Base-by-base conservation (phyloP, 2,797 vertebrate genomes). In the Amazona finschi region DNA sequence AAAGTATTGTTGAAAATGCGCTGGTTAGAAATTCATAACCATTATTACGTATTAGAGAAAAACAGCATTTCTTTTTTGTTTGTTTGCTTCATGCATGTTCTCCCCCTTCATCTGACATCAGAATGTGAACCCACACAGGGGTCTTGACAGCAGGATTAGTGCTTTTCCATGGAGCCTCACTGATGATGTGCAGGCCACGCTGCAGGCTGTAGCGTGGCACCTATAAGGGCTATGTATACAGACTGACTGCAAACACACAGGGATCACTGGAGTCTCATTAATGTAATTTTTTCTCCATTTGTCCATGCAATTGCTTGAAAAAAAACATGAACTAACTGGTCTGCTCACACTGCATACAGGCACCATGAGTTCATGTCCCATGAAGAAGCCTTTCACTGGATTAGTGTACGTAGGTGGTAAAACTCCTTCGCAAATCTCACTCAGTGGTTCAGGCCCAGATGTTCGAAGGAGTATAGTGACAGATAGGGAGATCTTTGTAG, bases 1-100 rank as follows among this genome's bases (percentile, higher is more conserved):
- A 69, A 91, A 84, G 9, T 19, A 7, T 6, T 70, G 12, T 6
- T 79, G 47, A 79, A 73, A 74, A 70, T 18, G 52, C 1, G 3
- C 12, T 46, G 11, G 6, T 57, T 47, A 81, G 69, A 84, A 74
- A 9, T 31, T 46, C 58, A 85, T 36, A 22, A 4, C 9, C 85
- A 57, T 7, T 22, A n/a, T 41, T 20, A 36, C 6, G 30, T 36
- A 58, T 57, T 10, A 39, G 39, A 5, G 12, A 15, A 82, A 78
- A 72, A 1, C 3, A 41, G 17, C 24, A 14, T 28, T 50, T 55
- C 5, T 4, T 28, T 13, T 17, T 19, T 47, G 0, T 44, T 49
- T 8, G 15, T 67, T 50, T 72, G 4, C 24, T 91, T 80, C 66
- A 49, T 77, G 38, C 7, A 21, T 47, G 7, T 61, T 82, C 4